Conservation (phyloP, 2,888 invertebrate species). For the Brachylomia viminalis region DNA sequence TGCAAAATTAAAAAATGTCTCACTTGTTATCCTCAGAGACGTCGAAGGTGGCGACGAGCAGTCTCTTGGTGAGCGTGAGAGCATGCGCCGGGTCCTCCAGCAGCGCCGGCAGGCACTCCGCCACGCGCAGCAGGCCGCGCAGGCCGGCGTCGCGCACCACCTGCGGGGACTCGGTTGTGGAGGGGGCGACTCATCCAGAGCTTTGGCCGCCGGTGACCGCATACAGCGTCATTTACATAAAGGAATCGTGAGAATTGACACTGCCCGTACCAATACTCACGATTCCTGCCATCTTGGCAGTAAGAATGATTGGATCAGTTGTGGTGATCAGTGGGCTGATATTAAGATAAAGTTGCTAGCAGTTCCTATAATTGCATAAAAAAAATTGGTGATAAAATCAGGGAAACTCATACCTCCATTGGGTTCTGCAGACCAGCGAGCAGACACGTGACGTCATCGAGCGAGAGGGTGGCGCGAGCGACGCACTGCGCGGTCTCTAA, state of each 20-base stretch:
- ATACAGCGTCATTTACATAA: neutral
- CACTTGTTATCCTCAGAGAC: conserved; percentile 93
- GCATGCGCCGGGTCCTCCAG: conserved; percentile 91
- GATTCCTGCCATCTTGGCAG: neutral
- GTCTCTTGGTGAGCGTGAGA: conserved; percentile 92
- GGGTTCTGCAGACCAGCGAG: conserved; percentile 94
- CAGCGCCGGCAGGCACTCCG: conserved; percentile 93
- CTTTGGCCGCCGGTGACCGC: neutral
- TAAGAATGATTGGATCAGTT: too few relatives aligned
- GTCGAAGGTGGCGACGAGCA: conserved; percentile 97
- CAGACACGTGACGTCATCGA: conserved; percentile 94
- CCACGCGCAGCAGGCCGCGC: conserved; percentile 93
- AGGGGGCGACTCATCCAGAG: conserved; percentile 27
- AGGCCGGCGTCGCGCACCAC: conserved; percentile 95
- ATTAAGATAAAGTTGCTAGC: neutral
- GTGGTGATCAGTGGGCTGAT: too few relatives aligned
- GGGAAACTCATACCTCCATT: conserved; percentile 80
- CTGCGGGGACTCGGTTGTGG: conserved; percentile 67
- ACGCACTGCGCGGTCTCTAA: conserved; percentile 94
- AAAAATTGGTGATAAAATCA: neutral
- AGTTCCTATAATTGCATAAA: too few relatives aligned
- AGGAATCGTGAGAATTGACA: neutral
- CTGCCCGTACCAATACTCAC: neutral
- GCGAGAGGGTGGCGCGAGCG: conserved; percentile 91
- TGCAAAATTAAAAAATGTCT: conserved; percentile 17